phyloP scores from a whole-genome alignment of 2,888 invertebrate species.

The Lacanobia wlatinum region DNA sequence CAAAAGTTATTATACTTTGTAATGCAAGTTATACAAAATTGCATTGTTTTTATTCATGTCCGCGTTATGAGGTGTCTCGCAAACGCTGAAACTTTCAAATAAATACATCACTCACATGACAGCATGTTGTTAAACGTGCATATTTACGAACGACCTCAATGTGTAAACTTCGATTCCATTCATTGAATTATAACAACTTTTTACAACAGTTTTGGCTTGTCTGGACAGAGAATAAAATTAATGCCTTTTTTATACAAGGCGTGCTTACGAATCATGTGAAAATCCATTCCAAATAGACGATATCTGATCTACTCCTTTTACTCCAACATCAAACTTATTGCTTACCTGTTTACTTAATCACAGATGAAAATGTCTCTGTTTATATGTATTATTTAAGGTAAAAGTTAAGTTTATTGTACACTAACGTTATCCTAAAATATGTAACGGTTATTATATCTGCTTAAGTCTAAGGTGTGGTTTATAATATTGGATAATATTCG shows the following conservation, averaged over 20 bases:
- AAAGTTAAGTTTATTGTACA: slow-evolving; percentile 60
- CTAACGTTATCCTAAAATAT: slow-evolving; percentile 63
- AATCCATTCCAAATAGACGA: background rate
- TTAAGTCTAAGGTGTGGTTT: slow-evolving; percentile 72
- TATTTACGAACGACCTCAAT: slow-evolving; percentile 36
- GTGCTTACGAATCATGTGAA: background rate
- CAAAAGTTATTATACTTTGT: slow-evolving; percentile 75
- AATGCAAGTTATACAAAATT: slow-evolving; percentile 70
- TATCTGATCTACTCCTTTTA: background rate
- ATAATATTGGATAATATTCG: slow-evolving; percentile 78
- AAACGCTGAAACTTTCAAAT: slow-evolving; percentile 65
- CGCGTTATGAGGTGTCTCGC: slow-evolving; percentile 71
- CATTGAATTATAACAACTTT: slow-evolving; percentile 22
- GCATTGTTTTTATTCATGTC: slow-evolving; percentile 78
- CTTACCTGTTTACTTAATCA: slow-evolving; percentile 19
- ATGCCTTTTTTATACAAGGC: background rate
- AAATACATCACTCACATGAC: slow-evolving; percentile 62
- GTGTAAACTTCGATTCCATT: slow-evolving; percentile 35
- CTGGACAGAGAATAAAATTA: slow-evolving; percentile 10
- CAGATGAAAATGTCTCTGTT: slow-evolving; percentile 36
- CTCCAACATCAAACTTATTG: background rate
- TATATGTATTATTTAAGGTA: slow-evolving; percentile 43
- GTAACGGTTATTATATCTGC: slow-evolving; percentile 62
- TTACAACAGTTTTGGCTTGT: background rate
- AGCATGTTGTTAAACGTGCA: slow-evolving; percentile 17